These are phyloP conservation scores for Bryconaethiops microstoma DNA, from an alignment of 2,797 vertebrate species.

Conservation along the genomic window DNA sequence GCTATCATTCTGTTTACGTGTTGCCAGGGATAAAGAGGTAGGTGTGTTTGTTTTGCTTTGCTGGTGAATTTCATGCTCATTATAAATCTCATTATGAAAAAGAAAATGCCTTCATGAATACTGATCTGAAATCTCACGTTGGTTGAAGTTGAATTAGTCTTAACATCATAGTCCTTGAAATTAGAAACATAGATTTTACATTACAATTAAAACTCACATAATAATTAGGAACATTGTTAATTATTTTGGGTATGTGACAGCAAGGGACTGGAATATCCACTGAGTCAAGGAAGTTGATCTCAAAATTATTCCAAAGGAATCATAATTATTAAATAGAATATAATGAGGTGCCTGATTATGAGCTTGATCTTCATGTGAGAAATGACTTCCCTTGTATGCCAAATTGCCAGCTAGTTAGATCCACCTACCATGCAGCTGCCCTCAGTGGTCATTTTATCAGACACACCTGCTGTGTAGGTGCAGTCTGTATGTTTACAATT, in stretches of 20 bases:
- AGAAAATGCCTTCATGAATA: background rate
- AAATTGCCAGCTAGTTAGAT: background rate
- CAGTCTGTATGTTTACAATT: no score
- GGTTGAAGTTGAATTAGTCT: background rate
- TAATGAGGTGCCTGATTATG: background rate
- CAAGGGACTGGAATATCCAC: slow-evolving; percentile 6
- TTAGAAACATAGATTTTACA: background rate
- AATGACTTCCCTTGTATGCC: background rate
- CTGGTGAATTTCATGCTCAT: background rate
- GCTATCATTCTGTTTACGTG: slow-evolving; percentile 7
- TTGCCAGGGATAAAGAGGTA: background rate
- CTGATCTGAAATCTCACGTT: background rate
- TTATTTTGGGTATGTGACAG: background rate
- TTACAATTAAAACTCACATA: no score
- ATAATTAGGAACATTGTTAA: background rate
- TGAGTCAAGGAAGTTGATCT: slow-evolving; percentile 11
- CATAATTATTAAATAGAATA: slow-evolving; percentile 8
- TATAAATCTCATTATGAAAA: background rate
- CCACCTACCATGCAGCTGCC: background rate
- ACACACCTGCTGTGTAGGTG: no score
- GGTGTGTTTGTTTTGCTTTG: background rate
- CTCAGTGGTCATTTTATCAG: background rate
- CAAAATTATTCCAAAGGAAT: slow-evolving; percentile 12
- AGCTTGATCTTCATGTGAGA: slow-evolving; percentile 13
- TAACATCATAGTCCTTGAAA: background rate